These are phyloP conservation scores for Peribatodes rhomboidaria DNA, from an alignment of 2,888 invertebrate genomes.

Conservation along the genomic window DNA sequence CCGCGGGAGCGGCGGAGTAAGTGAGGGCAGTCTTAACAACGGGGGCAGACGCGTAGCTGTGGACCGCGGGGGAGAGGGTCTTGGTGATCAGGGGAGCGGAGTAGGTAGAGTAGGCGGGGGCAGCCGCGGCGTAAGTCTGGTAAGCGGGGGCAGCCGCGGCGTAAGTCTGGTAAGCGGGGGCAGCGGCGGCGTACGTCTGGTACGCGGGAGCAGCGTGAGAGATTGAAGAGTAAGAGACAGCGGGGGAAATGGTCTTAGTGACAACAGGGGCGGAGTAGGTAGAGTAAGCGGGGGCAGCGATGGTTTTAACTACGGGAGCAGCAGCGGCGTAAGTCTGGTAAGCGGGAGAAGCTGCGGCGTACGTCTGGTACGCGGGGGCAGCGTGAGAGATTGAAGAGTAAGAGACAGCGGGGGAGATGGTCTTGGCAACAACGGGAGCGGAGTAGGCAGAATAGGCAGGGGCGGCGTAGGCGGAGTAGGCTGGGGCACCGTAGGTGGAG, in stretches of 20 bases:
- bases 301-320: constrained; percentile 62
- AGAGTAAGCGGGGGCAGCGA: constrained; percentile 62
- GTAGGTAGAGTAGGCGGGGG: constrained; percentile 54
- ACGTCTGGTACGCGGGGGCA: constrained; percentile 53
- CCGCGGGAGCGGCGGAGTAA: constrained; percentile 87
- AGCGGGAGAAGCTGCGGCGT: constrained; percentile 55
- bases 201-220: constrained; percentile 62
- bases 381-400: constrained; percentile 70
- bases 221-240: constrained; percentile 67
- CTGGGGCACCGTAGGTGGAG: constrained; percentile 69
- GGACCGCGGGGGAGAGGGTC: constrained; percentile 53
- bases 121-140: constrained; percentile 66
- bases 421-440: constrained; percentile 64
- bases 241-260: constrained; percentile 64
- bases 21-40: constrained; percentile 71
- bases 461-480: constrained; percentile 68
- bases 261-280: constrained; percentile 70
- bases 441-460: constrained; percentile 60
- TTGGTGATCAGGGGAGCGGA: constrained; percentile 76
- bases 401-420: constrained; percentile 65
- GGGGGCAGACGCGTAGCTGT: constrained; percentile 58
- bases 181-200: constrained; percentile 36
- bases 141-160: constrained; percentile 69
- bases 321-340: constrained; percentile 58
- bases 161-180: constrained; percentile 63